Conservation (phyloP, 2,888 invertebrate species). For the Drosophila atripex region DNA sequence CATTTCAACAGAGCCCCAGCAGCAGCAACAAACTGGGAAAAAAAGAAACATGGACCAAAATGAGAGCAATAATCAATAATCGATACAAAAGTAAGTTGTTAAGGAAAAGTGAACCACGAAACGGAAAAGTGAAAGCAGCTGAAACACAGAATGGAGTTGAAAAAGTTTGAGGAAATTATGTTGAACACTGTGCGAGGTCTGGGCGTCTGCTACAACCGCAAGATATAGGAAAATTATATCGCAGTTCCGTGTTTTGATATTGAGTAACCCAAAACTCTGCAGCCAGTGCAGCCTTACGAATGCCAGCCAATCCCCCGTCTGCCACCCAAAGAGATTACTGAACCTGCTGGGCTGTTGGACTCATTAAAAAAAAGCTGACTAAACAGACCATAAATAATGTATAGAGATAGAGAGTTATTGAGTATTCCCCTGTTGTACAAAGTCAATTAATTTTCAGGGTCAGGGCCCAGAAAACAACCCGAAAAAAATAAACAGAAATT, state of each 20-base stretch:
- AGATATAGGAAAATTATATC: conserved; percentile 53
- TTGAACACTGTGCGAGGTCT: conserved; percentile 19
- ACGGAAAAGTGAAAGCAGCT: conserved; percentile 73
- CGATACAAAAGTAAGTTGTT: conserved; percentile 59
- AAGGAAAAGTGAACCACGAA: conserved; percentile 60
- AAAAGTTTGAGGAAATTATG: conserved; percentile 60
- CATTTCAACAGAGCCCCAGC: conserved; percentile 51
- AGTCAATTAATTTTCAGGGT: conserved; percentile 75
- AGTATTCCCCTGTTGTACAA: conserved; percentile 22
- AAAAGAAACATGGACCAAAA: conserved; percentile 37
- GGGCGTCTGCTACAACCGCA: conserved; percentile 41
- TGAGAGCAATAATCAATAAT: conserved; percentile 67
- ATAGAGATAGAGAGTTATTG: conserved; percentile 18
- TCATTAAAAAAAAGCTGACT: conserved; percentile 69
- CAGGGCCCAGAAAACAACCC: conserved; percentile 61
- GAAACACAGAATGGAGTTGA: conserved; percentile 53
- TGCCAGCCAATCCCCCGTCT: conserved; percentile 53
- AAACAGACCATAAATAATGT: conserved; percentile 62
- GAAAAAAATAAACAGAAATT: conserved; percentile 55
- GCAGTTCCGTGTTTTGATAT: conserved; percentile 67
- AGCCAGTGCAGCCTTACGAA: conserved; percentile 36
- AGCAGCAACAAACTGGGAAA: conserved; percentile 4
- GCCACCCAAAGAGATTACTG: conserved; percentile 31
- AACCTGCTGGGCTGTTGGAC: conserved; percentile 55
- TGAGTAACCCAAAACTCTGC: conserved; percentile 59